Evolutionary conservation across 1,140 invertebrate species (phyloP), one percentile per base, ranked within the genome.

Genomic region (Antheraea pernyi): DNA sequence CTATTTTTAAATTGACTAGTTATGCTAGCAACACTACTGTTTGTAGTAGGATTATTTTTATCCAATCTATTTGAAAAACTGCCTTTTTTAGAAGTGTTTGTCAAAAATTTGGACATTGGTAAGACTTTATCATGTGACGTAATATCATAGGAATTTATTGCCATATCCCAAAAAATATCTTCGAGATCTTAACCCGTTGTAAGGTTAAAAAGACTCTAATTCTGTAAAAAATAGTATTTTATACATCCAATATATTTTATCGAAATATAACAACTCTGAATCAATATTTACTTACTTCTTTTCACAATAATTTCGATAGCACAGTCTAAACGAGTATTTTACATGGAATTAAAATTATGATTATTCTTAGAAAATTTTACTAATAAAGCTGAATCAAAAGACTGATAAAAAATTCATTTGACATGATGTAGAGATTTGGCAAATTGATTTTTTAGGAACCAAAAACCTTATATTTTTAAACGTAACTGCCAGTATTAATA

Each of bases 231-330:
- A 42, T 42, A 42, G 39, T 42, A 11, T 0, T 10, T 42, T 42
- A 11, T 42, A 42, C 39, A 42, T 42, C 7, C 7, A 42, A 42
- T 42, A 8, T 10, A 42, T 42, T 42, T 42, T 42, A 42, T 11
- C 39, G 39, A 42, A 11, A 7, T 42, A 11, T 42, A 42, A 11
- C 0, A 42, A 42, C 7, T 42, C 2, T 30, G 22, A 30, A n/a
- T n/a, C 22, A 30, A 30, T 2, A 30, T 30, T 30, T 30, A 30
- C 22, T 30, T 42, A 11, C 39, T 42, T 42, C 11, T 77, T 60
- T 42, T 75, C 77, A 83, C 84, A 73, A 74, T 83, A 87, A 87
- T 85, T 87, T 87, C 79, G 85, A 83, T 58, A 60, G 64, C 18
- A 71, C 30, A 61, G 59, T 65, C 71, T 73, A 69, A 78, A 77